phyloP scores from a whole-genome alignment of 2,113 vertebrate genomes.

The Pteronura brasiliensis region DNA sequence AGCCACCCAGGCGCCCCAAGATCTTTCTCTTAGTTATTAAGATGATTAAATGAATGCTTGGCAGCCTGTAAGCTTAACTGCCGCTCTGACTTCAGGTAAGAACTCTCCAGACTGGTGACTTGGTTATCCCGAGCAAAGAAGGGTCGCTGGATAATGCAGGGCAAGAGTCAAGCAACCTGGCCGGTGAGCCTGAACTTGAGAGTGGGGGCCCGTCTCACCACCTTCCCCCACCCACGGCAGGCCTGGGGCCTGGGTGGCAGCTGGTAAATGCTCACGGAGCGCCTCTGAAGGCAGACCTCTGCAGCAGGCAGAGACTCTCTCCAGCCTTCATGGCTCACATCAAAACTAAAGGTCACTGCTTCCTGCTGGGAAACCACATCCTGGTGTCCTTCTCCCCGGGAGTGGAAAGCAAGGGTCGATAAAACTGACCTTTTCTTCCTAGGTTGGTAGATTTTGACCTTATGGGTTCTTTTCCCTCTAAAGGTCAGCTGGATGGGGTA shows the following conservation, averaged over 20 bases:
- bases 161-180: background rate
- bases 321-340: background rate
- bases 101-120: background rate
- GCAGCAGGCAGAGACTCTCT: background rate
- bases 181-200: background rate
- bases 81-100: background rate
- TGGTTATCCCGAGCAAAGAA: background rate
- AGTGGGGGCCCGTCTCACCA: background rate
- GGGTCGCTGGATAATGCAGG: background rate
- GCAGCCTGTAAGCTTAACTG: background rate
- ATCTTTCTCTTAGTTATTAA: background rate
- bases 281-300: background rate
- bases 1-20: too few species aligned
- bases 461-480: background rate
- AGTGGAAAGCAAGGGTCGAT: background rate
- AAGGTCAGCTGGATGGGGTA: conserved; percentile 15
- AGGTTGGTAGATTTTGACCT: background rate
- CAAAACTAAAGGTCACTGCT: conserved; percentile 31
- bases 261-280: background rate
- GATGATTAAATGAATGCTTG: background rate
- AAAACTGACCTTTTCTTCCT: background rate
- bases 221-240: fast-evolving
- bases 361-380: conserved; percentile 34
- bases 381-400: background rate
- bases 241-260: background rate